Percentiles rank a stretch among this genome's conserved stretches.
These are phyloP conservation scores for Hippocampus guttulatus DNA, from an alignment of 2,113 vertebrate genomes.

Conservation along the genomic window DNA sequence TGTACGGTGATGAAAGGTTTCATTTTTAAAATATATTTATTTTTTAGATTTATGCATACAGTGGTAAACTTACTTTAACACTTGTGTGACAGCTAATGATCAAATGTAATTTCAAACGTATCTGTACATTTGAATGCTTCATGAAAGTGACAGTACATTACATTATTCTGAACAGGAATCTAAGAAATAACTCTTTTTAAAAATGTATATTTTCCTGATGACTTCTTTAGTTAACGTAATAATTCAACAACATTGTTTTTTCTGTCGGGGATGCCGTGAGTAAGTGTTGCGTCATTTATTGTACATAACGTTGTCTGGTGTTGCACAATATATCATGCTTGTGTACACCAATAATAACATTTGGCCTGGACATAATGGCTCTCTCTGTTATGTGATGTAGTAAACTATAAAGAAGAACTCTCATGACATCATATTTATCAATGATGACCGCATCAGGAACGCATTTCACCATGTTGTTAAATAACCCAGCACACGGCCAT, in stretches of 20 bases:
- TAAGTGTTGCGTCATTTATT: conserved; percentile 14
- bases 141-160: too few species aligned
- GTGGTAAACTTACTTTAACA: too few species aligned
- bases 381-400: conserved; percentile 27
- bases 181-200: too few species aligned
- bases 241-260: not conserved
- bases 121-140: too few species aligned
- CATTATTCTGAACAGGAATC: too few species aligned
- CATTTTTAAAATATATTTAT: too few species aligned
- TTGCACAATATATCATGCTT: conserved; percentile 19
- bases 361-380: conserved; percentile 10
- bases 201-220: too few species aligned
- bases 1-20: too few species aligned
- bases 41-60: too few species aligned
- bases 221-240: not conserved
- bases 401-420: conserved; percentile 42
- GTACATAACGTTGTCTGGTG: conserved; percentile 10
- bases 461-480: conserved; percentile 1
- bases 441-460: conserved; percentile 1
- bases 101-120: too few species aligned
- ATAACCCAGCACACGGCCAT: not conserved
- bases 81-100: too few species aligned
- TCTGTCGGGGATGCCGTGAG: not conserved
- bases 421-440: conserved; percentile 28
- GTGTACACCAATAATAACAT: conserved; percentile 9